Evolutionary conservation across 2,888 invertebrate genomes (phyloP).

Genomic region (Drosophila infuscata): DNA sequence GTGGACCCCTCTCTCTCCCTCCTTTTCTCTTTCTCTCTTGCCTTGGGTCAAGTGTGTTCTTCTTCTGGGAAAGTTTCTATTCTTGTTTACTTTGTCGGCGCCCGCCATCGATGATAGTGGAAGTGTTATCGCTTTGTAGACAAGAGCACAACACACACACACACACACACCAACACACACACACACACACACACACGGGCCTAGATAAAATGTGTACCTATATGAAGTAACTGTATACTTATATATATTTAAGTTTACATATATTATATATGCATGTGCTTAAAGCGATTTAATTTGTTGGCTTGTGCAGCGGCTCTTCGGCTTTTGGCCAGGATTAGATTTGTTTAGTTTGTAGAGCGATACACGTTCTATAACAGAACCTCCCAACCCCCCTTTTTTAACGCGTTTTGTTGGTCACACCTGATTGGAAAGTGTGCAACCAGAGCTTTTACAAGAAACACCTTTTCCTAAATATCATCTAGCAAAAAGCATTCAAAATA

Average conservation of each 20-base stretch:
- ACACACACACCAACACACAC: constrained; percentile 21
- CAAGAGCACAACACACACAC: constrained; percentile 26
- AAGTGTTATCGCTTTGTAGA: constrained; percentile 45
- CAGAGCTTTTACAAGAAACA: neutral
- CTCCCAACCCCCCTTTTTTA: too few species aligned
- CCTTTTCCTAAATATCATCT: constrained; percentile 6
- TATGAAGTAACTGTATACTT: constrained; percentile 5
- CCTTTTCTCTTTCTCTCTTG: neutral
- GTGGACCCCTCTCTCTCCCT: neutral
- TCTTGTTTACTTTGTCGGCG: constrained; percentile 61
- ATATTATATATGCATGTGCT: constrained; percentile 1
- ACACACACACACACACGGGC: neutral
- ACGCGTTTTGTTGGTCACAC: constrained; percentile 19
- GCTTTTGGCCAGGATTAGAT: constrained; percentile 13
- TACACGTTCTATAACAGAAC: neutral
- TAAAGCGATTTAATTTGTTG: constrained; percentile 11
- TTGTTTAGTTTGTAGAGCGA: constrained; percentile 10
- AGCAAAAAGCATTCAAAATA: neutral
- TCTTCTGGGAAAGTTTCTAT: constrained; percentile 31
- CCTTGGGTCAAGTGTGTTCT: constrained; percentile 54
- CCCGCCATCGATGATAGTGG: constrained; percentile 45
- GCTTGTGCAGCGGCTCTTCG: constrained; percentile 12
- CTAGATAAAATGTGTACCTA: constrained; percentile 36
- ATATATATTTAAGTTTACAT: neutral
- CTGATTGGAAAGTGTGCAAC: constrained; percentile 25